Evolutionary conservation across 2,797 vertebrate genomes (phyloP), one percentile per base, ranked within the genome.

Genomic region (Chloroceryle amazona): DNA sequence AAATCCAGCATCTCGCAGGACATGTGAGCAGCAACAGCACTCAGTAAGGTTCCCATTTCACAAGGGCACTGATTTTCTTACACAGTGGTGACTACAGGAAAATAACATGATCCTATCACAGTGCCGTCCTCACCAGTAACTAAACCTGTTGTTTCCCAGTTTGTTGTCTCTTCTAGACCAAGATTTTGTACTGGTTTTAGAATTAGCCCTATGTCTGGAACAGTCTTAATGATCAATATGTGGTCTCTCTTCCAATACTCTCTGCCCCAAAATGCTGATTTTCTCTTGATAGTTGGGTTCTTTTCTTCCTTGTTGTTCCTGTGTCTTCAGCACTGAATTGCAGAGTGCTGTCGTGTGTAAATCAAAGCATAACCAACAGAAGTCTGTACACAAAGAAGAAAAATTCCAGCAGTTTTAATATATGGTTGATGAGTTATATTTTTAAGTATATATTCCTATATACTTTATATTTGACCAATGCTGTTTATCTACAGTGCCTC

Each of bases 31-130:
- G 21, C 88, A 75, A 11, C 91, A 70, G 25, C 19, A 13, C 52
- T 62, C 14, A 2, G 97, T 98, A 88, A 97, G 78, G 51, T n/a
- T 93, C 46, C 49, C 3, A 1, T 52, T 89, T 35, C 63, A 65
- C 80, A 79, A 8, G 58, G 74, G n/a, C 52, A 41, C n/a, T 70
- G 66, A 5, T n/a, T 37, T 37, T 81, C 55, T 90, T 41, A 60
- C 13, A 67, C 10, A 3, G 0, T 35, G 26, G 8, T 44, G 44
- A 55, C 11, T 28, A 22, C 42, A 23, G 72, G 49, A 65, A 33
- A 74, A 29, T 44, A 58, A 68, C 2, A 0, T 31, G 58, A 6
- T 91, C 63, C 37, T 66, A 7, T 72, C 63, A 54, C 22, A 28
- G 28, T 57, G 54, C 28, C 44, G 35, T 41, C 46, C 47, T 58